Percentiles rank a stretch among this genome's conserved stretches.
phyloP scores from a whole-genome alignment of 2,888 invertebrate species.

The Drosophila paranaensis region DNA sequence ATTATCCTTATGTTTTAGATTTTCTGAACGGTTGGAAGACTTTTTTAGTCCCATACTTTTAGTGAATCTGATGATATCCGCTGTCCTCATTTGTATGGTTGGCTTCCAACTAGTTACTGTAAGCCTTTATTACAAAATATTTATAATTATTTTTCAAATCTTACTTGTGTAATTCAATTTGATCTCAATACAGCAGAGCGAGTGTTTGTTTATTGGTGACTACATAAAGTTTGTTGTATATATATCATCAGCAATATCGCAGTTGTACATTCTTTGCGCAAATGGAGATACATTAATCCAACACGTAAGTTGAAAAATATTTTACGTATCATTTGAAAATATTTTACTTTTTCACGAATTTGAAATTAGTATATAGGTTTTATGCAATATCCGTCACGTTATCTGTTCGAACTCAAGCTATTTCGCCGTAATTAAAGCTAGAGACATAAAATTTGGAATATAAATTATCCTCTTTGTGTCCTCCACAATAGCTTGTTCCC shows the following conservation, averaged over 20 bases:
- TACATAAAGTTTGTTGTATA: slow-evolving; percentile 83
- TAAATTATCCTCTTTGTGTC: no score
- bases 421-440: no score
- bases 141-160: not conserved
- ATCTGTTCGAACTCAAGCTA: no score
- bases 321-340: not conserved
- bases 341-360: no score
- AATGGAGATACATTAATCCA: slow-evolving; percentile 84
- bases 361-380: no score
- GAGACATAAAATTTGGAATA: no score
- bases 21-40: slow-evolving; percentile 77
- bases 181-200: slow-evolving; percentile 50
- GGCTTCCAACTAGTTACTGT: slow-evolving; percentile 84
- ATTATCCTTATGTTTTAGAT: slow-evolving; percentile 59
- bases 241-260: slow-evolving; percentile 82
- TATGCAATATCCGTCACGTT: no score
- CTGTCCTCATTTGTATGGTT: slow-evolving; percentile 84
- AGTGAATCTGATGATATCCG: slow-evolving; percentile 82
- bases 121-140: slow-evolving; percentile 13
- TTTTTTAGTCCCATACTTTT: slow-evolving; percentile 83
- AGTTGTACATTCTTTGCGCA: slow-evolving; percentile 83
- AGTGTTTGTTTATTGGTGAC: slow-evolving; percentile 83
- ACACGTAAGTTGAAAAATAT: slow-evolving; percentile 68
- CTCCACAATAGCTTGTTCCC: no score
- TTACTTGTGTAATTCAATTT: not conserved